Base-by-base conservation (phyloP, 2,797 vertebrate genomes). In the Galagoides demidoff region DNA sequence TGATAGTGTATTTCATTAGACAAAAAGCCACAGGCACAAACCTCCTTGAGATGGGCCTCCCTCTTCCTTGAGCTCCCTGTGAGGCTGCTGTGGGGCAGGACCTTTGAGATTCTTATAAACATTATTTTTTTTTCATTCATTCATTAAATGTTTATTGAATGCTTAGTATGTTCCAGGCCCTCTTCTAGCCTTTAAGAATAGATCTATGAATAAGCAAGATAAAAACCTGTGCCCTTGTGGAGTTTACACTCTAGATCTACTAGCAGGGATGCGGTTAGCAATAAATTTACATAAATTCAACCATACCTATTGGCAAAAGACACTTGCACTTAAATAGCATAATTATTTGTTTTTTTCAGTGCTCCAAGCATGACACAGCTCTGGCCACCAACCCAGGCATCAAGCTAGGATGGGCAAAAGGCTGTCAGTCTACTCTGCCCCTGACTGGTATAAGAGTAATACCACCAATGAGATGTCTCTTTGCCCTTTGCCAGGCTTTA, bases 221-320 rank as follows among this genome's bases (percentile, higher is more conserved):
- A 78, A 83, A 97, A 95, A 49, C 37, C 37, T 39, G 87, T 81
- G 45, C 63, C 34, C 61, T 43, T 49, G 19, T 34, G 59, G 63
- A 87, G 55, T 43, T 91, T 59, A 95, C 29, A 89, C 22, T 95
- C 63, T 64, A 78, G 23, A 68, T 63, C 37, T 84, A 71, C 79
- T 17, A 9, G 57, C 70, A 93, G 57, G 34, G 57, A 64, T 29
- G 7, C 10, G 23, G 25, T 90, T 14, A 63, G 68, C 73, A 79
- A 92, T 43, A 93, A 27, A 86, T 76, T 89, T 85, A 92, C 13
- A 76, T 70, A 93, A 93, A 92, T 71, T 20, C 68, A 94, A 89
- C 37, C 90, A 57, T 29, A 83, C 5, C 22, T 92, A 74, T 2
- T 89, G 85, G 68, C 27, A 86, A 61, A 88, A 93, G 37, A 61